Conservation (phyloP, 1,140 invertebrate species). For the Euwallacea fornicatus region DNA sequence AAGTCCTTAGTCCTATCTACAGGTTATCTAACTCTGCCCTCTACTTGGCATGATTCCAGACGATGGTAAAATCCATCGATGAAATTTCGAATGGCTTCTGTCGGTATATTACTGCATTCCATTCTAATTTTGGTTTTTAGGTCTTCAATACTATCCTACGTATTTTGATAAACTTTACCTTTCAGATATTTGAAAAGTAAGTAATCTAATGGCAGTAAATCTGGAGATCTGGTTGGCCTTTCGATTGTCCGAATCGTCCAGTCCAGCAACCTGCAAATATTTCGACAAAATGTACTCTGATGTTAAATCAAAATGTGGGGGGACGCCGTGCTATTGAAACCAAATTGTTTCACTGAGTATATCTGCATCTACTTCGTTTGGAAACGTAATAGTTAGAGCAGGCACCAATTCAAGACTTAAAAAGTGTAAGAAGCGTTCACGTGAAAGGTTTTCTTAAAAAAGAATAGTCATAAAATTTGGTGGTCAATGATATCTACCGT, state of each 20-base stretch:
- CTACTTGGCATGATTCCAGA: slow-evolving; percentile 1
- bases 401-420: slow-evolving; percentile 13
- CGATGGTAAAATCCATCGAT: not conserved
- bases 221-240: no score
- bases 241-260: not conserved
- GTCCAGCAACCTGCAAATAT: not conserved
- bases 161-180: not conserved
- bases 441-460: slow-evolving; percentile 18
- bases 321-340: slow-evolving; percentile 46
- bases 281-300: not conserved
- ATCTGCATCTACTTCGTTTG: slow-evolving; percentile 23
- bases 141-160: slow-evolving; percentile 1
- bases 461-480: slow-evolving; percentile 6
- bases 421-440: slow-evolving; percentile 1
- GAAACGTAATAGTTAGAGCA: slow-evolving; percentile 7
- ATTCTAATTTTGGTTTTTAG: not conserved
- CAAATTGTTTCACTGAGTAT: slow-evolving; percentile 30
- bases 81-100: no score
- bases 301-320: no score
- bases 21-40: not conserved
- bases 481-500: not conserved
- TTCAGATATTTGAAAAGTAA: no score
- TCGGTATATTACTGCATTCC: no score
- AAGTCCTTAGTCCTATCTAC: no score
- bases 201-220: no score